These are phyloP conservation scores for Pseudobourletiella spinata DNA, from an alignment of 1,140 invertebrate genomes.

Conservation along the genomic window DNA sequence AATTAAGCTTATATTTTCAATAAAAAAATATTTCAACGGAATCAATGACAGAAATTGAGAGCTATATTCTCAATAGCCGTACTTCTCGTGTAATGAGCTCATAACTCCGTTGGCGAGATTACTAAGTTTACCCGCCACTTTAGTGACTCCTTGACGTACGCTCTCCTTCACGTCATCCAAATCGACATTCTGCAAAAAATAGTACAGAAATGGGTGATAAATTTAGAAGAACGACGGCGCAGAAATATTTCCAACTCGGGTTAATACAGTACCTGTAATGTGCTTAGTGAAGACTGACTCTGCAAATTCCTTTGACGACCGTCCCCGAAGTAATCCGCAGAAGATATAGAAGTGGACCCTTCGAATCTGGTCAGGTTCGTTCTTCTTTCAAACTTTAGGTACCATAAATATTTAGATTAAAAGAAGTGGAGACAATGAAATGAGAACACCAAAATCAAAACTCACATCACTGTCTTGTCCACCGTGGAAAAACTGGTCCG, in stretches of 20 bases:
- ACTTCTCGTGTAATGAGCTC: conserved; percentile 68
- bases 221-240: no score
- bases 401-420: no score
- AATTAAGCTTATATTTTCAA: no score
- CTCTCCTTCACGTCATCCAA: conserved; percentile 94
- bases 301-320: conserved; percentile 40
- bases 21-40: no score
- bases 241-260: no score
- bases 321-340: conserved; percentile 86
- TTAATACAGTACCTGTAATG: conserved; percentile 26
- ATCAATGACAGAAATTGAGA: no score
- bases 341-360: conserved; percentile 87
- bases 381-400: conserved; percentile 52
- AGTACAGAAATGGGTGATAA: conserved; percentile 10
- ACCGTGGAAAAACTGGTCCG: conserved; percentile 87
- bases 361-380: conserved; percentile 67
- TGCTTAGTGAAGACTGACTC: conserved; percentile 32
- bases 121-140: conserved; percentile 89
- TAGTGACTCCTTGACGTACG: conserved; percentile 88
- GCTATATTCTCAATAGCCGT: conserved; percentile 35
- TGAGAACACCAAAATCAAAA: not conserved
- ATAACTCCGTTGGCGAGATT: conserved; percentile 89
- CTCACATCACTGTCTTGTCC: conserved; percentile 54
- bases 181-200: conserved; percentile 54
- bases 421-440: no score